Percentiles rank a stretch among this genome's conserved stretches.
These are phyloP conservation scores for Ataeniobius toweri DNA, from an alignment of 2,797 vertebrate species.

Conservation along the genomic window DNA sequence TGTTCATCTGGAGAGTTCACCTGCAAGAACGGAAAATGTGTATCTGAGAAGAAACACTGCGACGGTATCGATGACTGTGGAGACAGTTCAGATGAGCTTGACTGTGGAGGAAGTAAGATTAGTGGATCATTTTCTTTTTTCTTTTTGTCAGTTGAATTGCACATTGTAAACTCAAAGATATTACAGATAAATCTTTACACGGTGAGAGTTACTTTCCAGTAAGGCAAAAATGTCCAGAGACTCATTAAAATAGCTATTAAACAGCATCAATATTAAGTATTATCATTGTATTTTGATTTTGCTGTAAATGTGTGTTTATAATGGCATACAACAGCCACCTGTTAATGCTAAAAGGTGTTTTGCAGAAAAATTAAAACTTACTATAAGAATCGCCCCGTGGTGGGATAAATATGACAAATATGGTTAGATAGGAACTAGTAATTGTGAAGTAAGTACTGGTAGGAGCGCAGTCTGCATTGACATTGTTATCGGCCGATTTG, in stretches of 20 bases:
- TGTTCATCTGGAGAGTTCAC: constrained; percentile 74
- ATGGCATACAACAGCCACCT: too few relatives aligned
- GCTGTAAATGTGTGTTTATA: too few relatives aligned
- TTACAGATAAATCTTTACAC: neutral
- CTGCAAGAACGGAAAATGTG: constrained; percentile 83
- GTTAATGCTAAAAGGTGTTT: too few relatives aligned
- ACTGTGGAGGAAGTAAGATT: constrained; percentile 76
- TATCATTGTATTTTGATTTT: too few relatives aligned
- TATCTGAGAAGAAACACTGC: constrained; percentile 78
- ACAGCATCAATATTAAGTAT: too few relatives aligned
- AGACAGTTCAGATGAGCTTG: constrained; percentile 86
- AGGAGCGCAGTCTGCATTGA: too few relatives aligned
- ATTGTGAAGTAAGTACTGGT: neutral
- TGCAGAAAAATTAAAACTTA: too few relatives aligned
- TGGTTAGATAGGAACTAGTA: neutral
- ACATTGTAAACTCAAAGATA: neutral
- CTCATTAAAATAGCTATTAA: too few relatives aligned
- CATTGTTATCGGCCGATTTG: too few relatives aligned
- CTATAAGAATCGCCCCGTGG: too few relatives aligned
- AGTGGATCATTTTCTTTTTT: neutral
- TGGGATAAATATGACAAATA: too few relatives aligned
- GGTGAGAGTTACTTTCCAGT: neutral
- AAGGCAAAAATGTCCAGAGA: neutral
- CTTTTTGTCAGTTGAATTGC: neutral
- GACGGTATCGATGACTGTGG: constrained; percentile 83